Percentiles rank a stretch among this genome's conserved stretches.
phyloP scores from a whole-genome alignment of 2,113 vertebrate species.

The Bubo bubo region DNA sequence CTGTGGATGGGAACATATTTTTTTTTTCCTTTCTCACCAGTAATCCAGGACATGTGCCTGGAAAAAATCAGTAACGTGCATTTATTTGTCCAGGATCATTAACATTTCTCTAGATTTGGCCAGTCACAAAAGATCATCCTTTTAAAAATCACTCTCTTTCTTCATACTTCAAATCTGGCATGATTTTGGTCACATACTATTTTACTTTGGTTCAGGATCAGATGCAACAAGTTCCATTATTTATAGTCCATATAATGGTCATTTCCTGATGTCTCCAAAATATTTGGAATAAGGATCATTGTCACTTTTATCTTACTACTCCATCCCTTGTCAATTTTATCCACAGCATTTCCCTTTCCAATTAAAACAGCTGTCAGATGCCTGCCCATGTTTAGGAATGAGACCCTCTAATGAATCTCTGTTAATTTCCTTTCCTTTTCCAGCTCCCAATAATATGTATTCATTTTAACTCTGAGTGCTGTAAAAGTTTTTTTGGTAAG shows the following conservation, averaged over 20 bases:
- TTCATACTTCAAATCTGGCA: slow-evolving; percentile 14
- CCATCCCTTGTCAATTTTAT: slow-evolving; percentile 56
- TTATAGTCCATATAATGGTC: background rate
- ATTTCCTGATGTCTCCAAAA: background rate
- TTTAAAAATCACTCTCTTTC: slow-evolving; percentile 8
- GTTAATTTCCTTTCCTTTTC: slow-evolving; percentile 84
- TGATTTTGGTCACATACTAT: background rate
- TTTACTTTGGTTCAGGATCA: slow-evolving; percentile 29
- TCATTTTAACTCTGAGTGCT: slow-evolving; percentile 86
- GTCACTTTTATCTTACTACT: slow-evolving; percentile 4
- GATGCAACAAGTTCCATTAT: slow-evolving; percentile 5
- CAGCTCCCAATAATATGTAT: slow-evolving; percentile 86
- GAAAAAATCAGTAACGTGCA: slow-evolving; percentile 8
- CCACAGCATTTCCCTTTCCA: slow-evolving; percentile 60
- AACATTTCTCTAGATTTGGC: slow-evolving; percentile 33
- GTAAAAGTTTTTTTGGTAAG: slow-evolving; percentile 82
- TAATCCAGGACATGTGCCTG: background rate
- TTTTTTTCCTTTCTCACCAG: background rate
- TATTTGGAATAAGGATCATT: slow-evolving; percentile 32
- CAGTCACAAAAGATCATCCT: slow-evolving; percentile 25
- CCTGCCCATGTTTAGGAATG: slow-evolving; percentile 60
- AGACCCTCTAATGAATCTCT: slow-evolving; percentile 78
- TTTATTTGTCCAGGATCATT: slow-evolving; percentile 29
- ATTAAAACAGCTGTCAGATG: slow-evolving; percentile 65
- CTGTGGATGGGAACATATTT: background rate